phyloP scores from a whole-genome alignment of 2,113 vertebrate species.

The Dicerorhinus sumatrensis region DNA sequence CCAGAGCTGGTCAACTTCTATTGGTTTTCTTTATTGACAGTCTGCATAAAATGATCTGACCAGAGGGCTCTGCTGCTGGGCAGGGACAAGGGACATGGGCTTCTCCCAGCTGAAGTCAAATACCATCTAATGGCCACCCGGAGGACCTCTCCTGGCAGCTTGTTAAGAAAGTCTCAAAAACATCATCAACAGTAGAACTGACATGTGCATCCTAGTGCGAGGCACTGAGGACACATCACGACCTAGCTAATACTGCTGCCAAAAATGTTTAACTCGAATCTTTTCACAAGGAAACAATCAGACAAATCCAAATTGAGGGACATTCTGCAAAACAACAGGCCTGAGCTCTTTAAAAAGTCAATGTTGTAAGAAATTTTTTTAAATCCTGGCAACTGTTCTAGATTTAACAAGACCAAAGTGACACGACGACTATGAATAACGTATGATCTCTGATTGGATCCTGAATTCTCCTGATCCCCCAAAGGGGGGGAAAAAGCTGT shows the following conservation, averaged over 20 bases:
- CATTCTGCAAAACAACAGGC: not conserved
- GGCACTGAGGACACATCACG: rapidly evolving
- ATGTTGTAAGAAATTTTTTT: not conserved
- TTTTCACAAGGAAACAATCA: not conserved
- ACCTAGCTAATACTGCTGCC: not conserved
- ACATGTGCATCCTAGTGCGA: rapidly evolving
- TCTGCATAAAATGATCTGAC: not conserved
- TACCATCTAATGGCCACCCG: not conserved
- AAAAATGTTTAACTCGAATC: not conserved
- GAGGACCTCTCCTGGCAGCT: not conserved
- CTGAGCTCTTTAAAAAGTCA: not conserved
- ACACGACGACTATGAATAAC: not conserved
- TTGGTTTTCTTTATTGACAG: not conserved
- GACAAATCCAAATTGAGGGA: not conserved
- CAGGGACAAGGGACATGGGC: not conserved
- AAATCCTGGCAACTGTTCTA: not conserved
- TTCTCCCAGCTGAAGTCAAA: not conserved
- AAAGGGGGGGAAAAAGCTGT: not conserved
- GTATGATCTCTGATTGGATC: not conserved
- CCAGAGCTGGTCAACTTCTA: not conserved
- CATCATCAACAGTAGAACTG: rapidly evolving
- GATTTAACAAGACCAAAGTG: not conserved
- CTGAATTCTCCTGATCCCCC: not conserved
- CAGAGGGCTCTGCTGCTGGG: not conserved
- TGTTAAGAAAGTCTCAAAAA: not conserved